A percentile compares a stretch with the other conserved stretches of the same genome.
phyloP scores from a whole-genome alignment of 2,113 vertebrate genomes.

The Cygnus buccinator region DNA sequence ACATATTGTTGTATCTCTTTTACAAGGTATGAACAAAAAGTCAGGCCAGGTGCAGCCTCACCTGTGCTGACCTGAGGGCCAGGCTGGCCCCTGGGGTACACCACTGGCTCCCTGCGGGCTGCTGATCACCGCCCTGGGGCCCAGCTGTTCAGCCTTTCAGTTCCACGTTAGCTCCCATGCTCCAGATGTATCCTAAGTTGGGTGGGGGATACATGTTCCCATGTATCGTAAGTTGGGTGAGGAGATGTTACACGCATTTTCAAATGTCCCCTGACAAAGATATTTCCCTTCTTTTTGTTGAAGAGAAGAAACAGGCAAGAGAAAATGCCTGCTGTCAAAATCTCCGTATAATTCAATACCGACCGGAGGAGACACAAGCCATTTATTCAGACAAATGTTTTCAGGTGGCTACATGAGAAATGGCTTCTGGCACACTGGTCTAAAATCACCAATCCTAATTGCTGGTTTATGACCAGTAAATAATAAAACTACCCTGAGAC shows the following conservation, averaged over 20 bases:
- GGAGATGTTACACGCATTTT: not conserved
- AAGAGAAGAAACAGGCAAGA: not conserved
- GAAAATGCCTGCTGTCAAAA: not conserved
- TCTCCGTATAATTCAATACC: not conserved
- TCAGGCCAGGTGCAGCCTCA: not conserved
- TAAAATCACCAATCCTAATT: not conserved
- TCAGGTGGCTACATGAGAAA: not conserved
- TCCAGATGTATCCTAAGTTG: not conserved
- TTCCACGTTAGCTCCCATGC: not conserved
- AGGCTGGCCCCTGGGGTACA: too few relatives aligned
- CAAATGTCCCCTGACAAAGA: not conserved
- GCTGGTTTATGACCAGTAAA: not conserved
- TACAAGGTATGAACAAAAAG: not conserved
- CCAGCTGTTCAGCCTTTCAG: not conserved
- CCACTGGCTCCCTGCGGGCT: fast-evolving
- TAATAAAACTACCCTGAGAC: not conserved
- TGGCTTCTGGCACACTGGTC: not conserved
- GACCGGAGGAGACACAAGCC: not conserved
- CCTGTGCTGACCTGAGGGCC: not conserved
- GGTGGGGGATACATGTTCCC: too few relatives aligned
- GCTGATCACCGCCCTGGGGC: not conserved
- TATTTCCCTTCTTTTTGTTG: not conserved
- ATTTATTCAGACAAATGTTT: not conserved
- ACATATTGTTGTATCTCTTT: not conserved
- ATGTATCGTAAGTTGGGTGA: not conserved